Conservation (phyloP, 2,113 vertebrate species). For the Alligator sinensis region DNA sequence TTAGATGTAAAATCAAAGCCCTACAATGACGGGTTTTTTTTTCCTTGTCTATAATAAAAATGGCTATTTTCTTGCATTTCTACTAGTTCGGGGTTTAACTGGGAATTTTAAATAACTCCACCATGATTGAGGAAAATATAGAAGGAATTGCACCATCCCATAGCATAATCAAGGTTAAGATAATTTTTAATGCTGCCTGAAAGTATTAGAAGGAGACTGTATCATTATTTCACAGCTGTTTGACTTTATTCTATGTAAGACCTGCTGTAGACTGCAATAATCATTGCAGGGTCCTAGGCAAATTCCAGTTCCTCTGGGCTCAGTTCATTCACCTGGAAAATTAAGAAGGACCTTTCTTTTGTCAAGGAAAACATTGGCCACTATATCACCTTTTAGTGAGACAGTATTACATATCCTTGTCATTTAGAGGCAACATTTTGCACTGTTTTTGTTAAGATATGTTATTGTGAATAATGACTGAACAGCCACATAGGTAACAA, state of each 20-base stretch:
- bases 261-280: neutral
- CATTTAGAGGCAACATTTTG: neutral
- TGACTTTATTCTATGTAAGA: neutral
- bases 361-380: neutral
- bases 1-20: neutral
- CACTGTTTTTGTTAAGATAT: no score
- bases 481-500: neutral
- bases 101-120: neutral
- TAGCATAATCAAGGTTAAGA: neutral
- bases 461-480: no score
- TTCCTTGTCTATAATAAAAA: fast-evolving
- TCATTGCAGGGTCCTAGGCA: neutral
- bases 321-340: neutral
- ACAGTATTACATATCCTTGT: neutral
- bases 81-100: neutral
- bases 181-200: neutral
- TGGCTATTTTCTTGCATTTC: neutral
- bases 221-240: neutral
- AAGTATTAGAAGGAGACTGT: neutral
- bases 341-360: neutral
- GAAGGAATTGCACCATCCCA: neutral
- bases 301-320: neutral
- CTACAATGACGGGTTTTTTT: neutral
- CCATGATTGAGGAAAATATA: fast-evolving
- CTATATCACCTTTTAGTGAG: fast-evolving